Conservation (phyloP, 23 tunicate species). For the Trididemnum miniatum region DNA sequence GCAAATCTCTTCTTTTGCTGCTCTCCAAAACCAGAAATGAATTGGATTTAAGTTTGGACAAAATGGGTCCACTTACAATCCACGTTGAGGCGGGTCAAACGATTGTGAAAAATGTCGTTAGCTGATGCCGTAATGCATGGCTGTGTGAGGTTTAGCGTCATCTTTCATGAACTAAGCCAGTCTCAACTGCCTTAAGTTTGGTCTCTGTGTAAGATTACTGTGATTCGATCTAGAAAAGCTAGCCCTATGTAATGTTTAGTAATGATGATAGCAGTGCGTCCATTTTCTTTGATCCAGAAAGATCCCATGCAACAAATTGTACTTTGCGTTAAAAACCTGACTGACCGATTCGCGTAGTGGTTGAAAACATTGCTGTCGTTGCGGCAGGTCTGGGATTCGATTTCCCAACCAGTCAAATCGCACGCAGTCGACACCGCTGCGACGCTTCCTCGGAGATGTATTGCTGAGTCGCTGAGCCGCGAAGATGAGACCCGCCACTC, state of each 20-base stretch:
- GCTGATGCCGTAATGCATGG: conserved; percentile 1
- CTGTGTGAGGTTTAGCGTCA: conserved; percentile 28
- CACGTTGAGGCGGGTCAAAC: conserved; percentile 15
- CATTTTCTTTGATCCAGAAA: conserved; percentile 26
- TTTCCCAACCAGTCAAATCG: too few species aligned
- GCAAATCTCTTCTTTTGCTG: conserved; percentile 8
- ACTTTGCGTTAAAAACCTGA: conserved; percentile 25
- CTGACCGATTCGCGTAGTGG: too few species aligned
- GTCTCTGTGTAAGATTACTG: conserved; percentile 10
- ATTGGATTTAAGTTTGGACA: conserved; percentile 12
- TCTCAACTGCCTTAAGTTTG: neutral
- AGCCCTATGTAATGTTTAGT: conserved; percentile 14
- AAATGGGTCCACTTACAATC: conserved; percentile 13
- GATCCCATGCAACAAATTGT: conserved; percentile 21
- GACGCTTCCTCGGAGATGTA: too few species aligned
- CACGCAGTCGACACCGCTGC: too few species aligned
- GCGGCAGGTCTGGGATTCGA: too few species aligned
- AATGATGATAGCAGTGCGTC: conserved; percentile 11
- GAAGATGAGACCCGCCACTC: too few species aligned
- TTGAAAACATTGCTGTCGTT: too few species aligned
- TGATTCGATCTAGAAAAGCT: conserved; percentile 16
- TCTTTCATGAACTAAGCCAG: conserved; percentile 23
- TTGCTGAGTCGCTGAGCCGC: too few species aligned
- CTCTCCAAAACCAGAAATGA: conserved; percentile 27
- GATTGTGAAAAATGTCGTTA: conserved; percentile 1